Evolutionary conservation across 37 sponge, comb jelly and placozoan species (phyloP).

Genomic region (Geodia barretti): DNA sequence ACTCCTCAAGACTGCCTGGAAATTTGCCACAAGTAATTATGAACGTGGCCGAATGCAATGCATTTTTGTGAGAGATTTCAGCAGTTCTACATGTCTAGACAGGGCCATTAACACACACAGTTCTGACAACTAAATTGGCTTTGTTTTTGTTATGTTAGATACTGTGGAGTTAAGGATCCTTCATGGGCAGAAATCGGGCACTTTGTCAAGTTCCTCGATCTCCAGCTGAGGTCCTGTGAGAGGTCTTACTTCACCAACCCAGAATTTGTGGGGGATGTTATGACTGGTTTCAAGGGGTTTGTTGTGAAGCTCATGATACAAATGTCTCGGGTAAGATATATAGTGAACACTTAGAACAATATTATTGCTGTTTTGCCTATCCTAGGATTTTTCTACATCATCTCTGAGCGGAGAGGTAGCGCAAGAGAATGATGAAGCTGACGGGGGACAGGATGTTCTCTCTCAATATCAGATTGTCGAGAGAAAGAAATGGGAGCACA

Average conservation of each 20-base stretch:
- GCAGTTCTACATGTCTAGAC: not conserved
- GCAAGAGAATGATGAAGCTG: not conserved
- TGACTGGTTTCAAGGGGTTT: slow-evolving; percentile 64
- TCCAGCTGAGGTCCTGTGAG: slow-evolving; percentile 82
- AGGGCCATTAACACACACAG: too few relatives aligned
- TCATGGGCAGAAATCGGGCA: slow-evolving; percentile 85
- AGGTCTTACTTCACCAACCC: slow-evolving; percentile 59
- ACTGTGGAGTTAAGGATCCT: slow-evolving; percentile 73
- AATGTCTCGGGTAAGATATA: slow-evolving; percentile 70
- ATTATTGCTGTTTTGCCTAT: not conserved
- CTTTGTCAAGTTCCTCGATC: slow-evolving; percentile 82
- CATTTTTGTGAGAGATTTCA: too few relatives aligned
- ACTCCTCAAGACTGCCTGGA: slow-evolving; percentile 31
- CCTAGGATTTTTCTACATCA: slow-evolving; percentile 77
- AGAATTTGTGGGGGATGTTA: slow-evolving; percentile 41
- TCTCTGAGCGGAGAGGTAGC: slow-evolving; percentile 49
- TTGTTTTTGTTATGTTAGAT: slow-evolving; percentile 9
- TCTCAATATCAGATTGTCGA: slow-evolving; percentile 57
- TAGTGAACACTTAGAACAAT: not conserved
- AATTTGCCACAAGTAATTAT: slow-evolving; percentile 40
- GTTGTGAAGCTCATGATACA: slow-evolving; percentile 88
- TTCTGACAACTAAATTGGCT: too few relatives aligned
- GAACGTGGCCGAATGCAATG: too few relatives aligned
- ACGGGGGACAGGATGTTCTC: not conserved
- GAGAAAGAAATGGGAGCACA: slow-evolving; percentile 72